Evolutionary conservation across 2,113 vertebrate genomes (phyloP), one percentile per base, ranked within the genome.

Genomic region (Oryzias celebensis): DNA sequence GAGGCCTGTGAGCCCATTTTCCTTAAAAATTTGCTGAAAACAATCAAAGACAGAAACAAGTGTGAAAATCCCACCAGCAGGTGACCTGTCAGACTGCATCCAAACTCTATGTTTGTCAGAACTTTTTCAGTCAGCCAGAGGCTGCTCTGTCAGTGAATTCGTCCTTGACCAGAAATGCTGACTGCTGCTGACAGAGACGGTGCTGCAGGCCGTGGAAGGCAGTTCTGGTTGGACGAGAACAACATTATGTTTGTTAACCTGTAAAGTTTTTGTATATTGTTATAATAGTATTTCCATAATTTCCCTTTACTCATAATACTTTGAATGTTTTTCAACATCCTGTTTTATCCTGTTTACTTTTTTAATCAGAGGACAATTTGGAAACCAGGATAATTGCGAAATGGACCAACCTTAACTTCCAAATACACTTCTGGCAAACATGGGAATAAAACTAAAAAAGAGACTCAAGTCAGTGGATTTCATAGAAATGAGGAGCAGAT

Each of bases 81-180:
- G 65, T 51, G 31, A 67, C 48, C 48, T 36, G 4, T 7, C 46
- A 31, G 8, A 66, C 63, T 63, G 59, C 52, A 69, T 48, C n/a
- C 51, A 58, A 4, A 17, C 52, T 20, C 55, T 1, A 23, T 45
- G 17, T 44, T 62, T 47, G 17, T 26, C 22, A 20, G 51, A 7
- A 52, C 20, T 18, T 12, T 56, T 22, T 46, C 59, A 54, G 51
- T 23, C 44, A 52, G 61, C 58, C 65, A 46, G 10, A 58, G 55
- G 52, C 22, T 16, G 6, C 14, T 62, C 16, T 15, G 51, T 60
- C 58, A 15, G 55, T 44, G 26, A 2, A 48, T 58, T 42, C 3
- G 46, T 45, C 48, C 65, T 70, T 67, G 62, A 69, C 48, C 49
- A 62, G 15, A 67, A 28, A 47, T 65, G 50, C 64, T 65, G 72